A percentile compares a stretch with the other conserved stretches of the same genome.
phyloP scores from a whole-genome alignment of 2,797 vertebrate species.

The Glyptemys insculpta region DNA sequence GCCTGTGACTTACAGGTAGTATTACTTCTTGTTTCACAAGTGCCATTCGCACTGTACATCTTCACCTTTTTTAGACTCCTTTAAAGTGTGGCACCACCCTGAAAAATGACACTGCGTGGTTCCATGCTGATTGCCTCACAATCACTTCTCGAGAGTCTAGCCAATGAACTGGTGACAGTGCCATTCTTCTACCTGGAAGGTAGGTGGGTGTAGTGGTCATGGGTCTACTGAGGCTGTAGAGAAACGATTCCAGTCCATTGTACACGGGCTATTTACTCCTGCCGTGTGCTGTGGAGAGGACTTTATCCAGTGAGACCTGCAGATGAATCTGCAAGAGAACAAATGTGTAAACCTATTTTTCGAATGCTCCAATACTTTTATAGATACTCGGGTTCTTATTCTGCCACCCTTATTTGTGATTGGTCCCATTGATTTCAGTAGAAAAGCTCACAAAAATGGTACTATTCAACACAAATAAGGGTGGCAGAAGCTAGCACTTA shows the following conservation, averaged over 20 bases:
- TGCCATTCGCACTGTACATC: not conserved
- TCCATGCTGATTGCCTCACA: too few relatives aligned
- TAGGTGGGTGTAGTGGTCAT: not conserved
- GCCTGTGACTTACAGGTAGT: too few relatives aligned
- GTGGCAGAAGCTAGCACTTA: not conserved
- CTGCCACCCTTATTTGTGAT: conserved; percentile 9
- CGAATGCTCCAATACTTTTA: not conserved
- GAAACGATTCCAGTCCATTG: not conserved
- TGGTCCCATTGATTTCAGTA: not conserved
- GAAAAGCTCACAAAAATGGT: not conserved
- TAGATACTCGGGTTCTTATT: not conserved
- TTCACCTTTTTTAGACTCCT: not conserved
- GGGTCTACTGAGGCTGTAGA: not conserved
- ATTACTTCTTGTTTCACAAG: not conserved
- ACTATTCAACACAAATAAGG: too few relatives aligned
- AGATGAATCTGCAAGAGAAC: not conserved
- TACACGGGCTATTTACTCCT: not conserved
- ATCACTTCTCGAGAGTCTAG: too few relatives aligned
- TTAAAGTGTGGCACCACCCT: too few relatives aligned
- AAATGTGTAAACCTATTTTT: not conserved
- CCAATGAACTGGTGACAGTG: too few relatives aligned
- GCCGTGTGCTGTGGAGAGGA: not conserved
- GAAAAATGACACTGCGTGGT: too few relatives aligned
- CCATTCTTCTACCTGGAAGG: not conserved
- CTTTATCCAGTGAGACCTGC: not conserved